Base-by-base conservation (phyloP, 2,113 vertebrate species). In the Eulemur rufifrons region DNA sequence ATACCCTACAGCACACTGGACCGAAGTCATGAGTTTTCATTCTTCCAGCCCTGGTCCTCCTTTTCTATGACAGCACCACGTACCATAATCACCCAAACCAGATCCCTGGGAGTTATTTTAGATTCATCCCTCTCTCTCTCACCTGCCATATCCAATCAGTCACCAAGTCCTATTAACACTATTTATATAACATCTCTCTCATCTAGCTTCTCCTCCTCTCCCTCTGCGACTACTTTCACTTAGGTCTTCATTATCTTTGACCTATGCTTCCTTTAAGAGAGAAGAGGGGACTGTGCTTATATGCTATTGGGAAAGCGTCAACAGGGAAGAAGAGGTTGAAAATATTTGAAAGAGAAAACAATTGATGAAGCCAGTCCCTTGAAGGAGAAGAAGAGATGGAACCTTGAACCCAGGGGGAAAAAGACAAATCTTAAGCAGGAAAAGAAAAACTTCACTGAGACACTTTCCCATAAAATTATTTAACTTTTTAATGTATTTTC, bases 141-240 rank as follows among this genome's bases (percentile, higher is more conserved):
- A 86, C 50, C 66, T 83, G 92, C 63, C 42, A 83, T 45, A 66
- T 29, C 73, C 66, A 89, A 61, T 85, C 91, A 78, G 73, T 86
- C 86, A 73, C 47, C 77, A 95, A 87, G 59, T 52, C 86, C 56
- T 83, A 61, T n/a, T 82, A 82, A 87, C 29, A n/a, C 66, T 92
- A 74, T 82, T 91, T 92, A 87, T 85, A 90, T 73, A 54, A 7
- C 6, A 47, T 71, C 74, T 68, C 61, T 91, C 37, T 12, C 59
- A 54, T 15, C 64, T 9, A 34, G 45, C 14, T 20, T 5, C 73
- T 91, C 68, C 61, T 76, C 45, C 69, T 39, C 69, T 6, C 17
- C 63, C 50, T 80, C 77, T 69, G 77, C 39, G 47, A 83, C 50
- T 37, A 32, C 76, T 82, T 89, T 83, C 76, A 74, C 42, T 73